phyloP scores from a whole-genome alignment of 2,888 invertebrate genomes.

The Spicauda simplicius region DNA sequence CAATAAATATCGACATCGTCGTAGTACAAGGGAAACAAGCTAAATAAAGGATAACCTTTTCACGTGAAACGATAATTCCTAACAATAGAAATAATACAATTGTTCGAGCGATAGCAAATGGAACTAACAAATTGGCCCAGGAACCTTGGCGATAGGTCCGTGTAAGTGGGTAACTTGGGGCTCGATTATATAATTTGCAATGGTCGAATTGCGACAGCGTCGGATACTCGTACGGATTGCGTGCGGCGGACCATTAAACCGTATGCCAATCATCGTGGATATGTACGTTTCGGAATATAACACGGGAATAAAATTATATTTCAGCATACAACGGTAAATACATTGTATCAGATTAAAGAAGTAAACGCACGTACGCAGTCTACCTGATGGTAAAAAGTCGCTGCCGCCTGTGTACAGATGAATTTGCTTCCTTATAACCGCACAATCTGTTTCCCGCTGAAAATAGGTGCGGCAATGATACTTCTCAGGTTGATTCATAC shows the following conservation, averaged over 20 bases:
- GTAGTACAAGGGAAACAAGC: neutral
- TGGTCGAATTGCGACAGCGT: constrained; percentile 25
- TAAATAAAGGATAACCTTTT: neutral
- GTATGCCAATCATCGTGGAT: neutral
- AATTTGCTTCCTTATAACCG: no score
- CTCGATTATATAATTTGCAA: constrained; percentile 36
- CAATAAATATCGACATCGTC: no score
- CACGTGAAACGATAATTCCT: neutral
- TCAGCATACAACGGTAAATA: no score
- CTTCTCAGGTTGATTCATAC: no score
- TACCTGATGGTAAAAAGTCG: no score
- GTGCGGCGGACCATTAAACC: neutral
- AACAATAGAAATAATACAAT: constrained; percentile 3
- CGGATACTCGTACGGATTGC: constrained; percentile 12
- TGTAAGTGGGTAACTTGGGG: constrained; percentile 36
- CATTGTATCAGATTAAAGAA: no score
- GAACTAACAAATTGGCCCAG: constrained; percentile 38
- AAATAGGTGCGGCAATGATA: no score
- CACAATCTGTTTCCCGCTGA: no score
- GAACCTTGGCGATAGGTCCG: constrained; percentile 39
- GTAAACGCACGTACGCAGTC: no score
- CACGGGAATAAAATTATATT: neutral
- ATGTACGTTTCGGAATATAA: neutral
- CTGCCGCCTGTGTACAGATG: no score
- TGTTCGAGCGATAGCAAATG: neutral